A percentile compares a stretch with the other conserved stretches of the same genome.
phyloP scores from a whole-genome alignment of 2,797 vertebrate species.

The Falco naumanni region DNA sequence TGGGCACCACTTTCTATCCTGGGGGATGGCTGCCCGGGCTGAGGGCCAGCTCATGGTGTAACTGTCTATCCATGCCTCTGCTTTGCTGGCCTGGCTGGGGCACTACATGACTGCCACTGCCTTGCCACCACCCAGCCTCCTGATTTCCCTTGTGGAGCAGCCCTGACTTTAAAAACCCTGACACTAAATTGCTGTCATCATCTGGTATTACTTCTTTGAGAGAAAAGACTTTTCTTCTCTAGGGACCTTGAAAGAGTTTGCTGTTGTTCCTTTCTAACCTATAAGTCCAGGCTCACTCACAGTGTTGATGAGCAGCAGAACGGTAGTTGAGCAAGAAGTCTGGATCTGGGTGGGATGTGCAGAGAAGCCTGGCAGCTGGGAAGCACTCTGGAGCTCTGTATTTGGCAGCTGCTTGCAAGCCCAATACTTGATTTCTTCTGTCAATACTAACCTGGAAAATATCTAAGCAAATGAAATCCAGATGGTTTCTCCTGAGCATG shows the following conservation, averaged over 20 bases:
- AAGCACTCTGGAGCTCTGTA: not conserved
- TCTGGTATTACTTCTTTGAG: not conserved
- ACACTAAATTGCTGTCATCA: not conserved
- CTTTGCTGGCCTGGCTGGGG: not conserved
- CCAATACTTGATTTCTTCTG: not conserved
- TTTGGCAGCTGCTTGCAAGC: not conserved
- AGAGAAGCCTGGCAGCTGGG: not conserved
- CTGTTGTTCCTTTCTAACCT: not conserved
- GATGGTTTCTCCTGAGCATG: not conserved
- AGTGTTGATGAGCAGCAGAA: not conserved
- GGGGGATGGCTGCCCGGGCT: not conserved
- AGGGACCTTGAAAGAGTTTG: not conserved
- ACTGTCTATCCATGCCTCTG: not conserved
- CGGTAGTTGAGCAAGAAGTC: not conserved
- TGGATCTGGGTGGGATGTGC: not conserved
- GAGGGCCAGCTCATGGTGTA: not conserved
- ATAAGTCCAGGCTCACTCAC: not conserved
- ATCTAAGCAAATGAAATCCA: not conserved
- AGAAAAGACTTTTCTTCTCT: not conserved
- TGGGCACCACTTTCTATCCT: not conserved
- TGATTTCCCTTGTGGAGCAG: not conserved
- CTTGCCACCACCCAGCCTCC: not conserved
- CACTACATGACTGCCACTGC: accelerated
- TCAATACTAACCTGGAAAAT: not conserved
- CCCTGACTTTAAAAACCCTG: not conserved